Percentiles rank a stretch among this genome's conserved stretches.
Evolutionary conservation across 2,888 invertebrate genomes (phyloP).

Genomic region (Scelioninae gen. 2): DNA sequence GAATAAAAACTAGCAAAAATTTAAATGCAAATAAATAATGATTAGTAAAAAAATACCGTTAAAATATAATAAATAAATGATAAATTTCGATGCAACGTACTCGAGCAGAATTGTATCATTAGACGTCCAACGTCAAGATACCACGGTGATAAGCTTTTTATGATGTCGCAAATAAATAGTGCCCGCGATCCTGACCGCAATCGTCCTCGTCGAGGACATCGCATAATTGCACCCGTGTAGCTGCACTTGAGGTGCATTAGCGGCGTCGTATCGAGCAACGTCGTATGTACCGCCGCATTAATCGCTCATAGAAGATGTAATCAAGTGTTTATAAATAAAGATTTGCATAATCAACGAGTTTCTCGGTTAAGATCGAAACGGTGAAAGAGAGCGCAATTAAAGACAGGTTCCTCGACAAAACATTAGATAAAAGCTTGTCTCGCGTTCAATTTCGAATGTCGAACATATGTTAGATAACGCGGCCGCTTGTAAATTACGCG

Average conservation of each 20-base stretch:
- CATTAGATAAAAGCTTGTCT: slow-evolving; percentile 53
- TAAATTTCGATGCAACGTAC: neutral
- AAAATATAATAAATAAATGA: slow-evolving; percentile 2
- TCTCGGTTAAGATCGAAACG: slow-evolving; percentile 61
- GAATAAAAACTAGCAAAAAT: no score
- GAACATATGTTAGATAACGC: slow-evolving; percentile 58
- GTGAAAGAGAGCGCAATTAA: slow-evolving; percentile 54
- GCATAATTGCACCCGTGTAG: slow-evolving; percentile 68
- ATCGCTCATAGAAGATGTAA: slow-evolving; percentile 73
- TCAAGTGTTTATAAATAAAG: slow-evolving; percentile 74
- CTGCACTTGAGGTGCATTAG: slow-evolving; percentile 67
- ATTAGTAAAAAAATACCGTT: neutral
- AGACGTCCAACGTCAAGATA: slow-evolving; percentile 29
- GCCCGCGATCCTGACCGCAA: slow-evolving; percentile 47
- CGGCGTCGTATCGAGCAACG: slow-evolving; percentile 64
- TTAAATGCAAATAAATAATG: no score
- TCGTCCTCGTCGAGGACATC: slow-evolving; percentile 62
- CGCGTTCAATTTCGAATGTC: slow-evolving; percentile 55
- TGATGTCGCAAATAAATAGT: slow-evolving; percentile 53
- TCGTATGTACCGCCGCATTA: slow-evolving; percentile 69
- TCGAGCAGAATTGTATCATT: slow-evolving; percentile 32
- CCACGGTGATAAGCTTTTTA: slow-evolving; percentile 41
- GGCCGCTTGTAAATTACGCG: slow-evolving; percentile 43
- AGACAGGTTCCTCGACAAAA: slow-evolving; percentile 47
- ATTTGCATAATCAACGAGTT: slow-evolving; percentile 75